A percentile compares a stretch with the other conserved stretches of the same genome.
phyloP scores from a whole-genome alignment of 2,113 vertebrate genomes.

The Setophaga kirtlandii region DNA sequence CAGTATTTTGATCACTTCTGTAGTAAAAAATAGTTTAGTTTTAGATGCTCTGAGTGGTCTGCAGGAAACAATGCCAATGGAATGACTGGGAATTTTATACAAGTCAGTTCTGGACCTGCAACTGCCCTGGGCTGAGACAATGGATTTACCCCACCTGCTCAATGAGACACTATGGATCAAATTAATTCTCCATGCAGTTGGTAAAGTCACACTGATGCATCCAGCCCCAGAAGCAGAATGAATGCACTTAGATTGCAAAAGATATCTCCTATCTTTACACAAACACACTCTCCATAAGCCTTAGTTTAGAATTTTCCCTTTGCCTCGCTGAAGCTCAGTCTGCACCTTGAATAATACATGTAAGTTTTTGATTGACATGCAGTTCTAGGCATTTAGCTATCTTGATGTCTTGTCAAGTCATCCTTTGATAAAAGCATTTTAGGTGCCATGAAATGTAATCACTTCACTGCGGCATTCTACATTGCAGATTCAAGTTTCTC shows the following conservation, averaged over 20 bases:
- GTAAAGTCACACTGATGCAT: not conserved
- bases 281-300: not conserved
- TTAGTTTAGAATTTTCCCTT: conserved; percentile 13
- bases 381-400: conserved; percentile 51
- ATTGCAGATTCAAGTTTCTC: conserved; percentile 51
- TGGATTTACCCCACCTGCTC: not conserved
- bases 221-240: not conserved
- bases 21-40: not conserved
- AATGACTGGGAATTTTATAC: not conserved
- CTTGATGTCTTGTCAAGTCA: conserved; percentile 51
- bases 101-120: not conserved
- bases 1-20: not conserved
- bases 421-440: conserved; percentile 63
- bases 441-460: conserved; percentile 45
- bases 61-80: not conserved
- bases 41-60: not conserved
- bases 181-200: not conserved
- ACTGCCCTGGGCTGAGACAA: not conserved
- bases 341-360: conserved; percentile 45
- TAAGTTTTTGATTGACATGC: conserved; percentile 43
- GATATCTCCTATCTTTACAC: not conserved
- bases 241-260: not conserved
- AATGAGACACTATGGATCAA: not conserved
- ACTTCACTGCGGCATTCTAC: conserved; percentile 33
- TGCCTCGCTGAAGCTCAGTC: not conserved